Conservation (phyloP, 2,888 invertebrate genomes). For the Andrena bicolor region DNA sequence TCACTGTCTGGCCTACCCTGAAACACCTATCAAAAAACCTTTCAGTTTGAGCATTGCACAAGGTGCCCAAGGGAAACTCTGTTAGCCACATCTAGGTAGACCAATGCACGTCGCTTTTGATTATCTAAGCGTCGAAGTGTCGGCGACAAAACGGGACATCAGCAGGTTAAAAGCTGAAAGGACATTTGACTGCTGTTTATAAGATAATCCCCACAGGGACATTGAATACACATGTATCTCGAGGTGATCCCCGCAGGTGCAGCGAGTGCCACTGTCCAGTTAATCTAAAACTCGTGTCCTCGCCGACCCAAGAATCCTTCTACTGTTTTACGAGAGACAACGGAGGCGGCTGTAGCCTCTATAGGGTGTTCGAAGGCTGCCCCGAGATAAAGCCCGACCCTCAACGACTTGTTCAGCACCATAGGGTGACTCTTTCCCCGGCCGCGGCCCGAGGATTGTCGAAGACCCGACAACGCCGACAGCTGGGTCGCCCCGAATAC, state of each 20-base stretch:
- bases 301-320: conserved; percentile 46
- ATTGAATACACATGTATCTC: conserved; percentile 45
- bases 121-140: neutral
- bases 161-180: neutral
- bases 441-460: conserved; percentile 29
- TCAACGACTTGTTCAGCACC: conserved; percentile 48
- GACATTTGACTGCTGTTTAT: conserved; percentile 10
- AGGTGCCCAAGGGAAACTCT: neutral
- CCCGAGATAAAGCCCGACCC: conserved; percentile 56
- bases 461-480: conserved; percentile 54
- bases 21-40: no score
- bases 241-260: conserved; percentile 48
- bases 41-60: no score
- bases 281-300: conserved; percentile 64
- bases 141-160: neutral
- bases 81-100: neutral
- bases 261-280: conserved; percentile 47
- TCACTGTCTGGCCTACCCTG: no score
- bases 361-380: conserved; percentile 52
- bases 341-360: conserved; percentile 41
- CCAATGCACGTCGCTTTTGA: neutral
- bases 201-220: conserved; percentile 28
- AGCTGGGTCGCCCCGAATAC: conserved; percentile 61
- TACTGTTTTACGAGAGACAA: conserved; percentile 53
- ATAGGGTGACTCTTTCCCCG: conserved; percentile 48